phyloP scores from a whole-genome alignment of 2,113 vertebrate genomes.

The Pseudopodoces humilis region DNA sequence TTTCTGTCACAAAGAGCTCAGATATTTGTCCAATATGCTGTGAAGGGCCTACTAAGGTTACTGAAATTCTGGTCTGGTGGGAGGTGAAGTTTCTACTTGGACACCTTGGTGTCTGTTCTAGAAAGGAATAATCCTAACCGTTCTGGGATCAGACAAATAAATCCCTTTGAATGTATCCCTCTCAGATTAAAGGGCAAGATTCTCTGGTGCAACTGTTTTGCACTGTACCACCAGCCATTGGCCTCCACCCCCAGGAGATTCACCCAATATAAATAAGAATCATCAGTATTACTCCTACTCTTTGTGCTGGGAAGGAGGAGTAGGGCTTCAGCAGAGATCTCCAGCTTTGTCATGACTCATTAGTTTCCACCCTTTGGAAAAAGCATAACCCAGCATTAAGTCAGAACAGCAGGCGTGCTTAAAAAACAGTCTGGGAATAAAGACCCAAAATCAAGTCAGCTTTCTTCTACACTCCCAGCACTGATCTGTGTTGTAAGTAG shows the following conservation, averaged over 20 bases:
- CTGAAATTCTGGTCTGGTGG: background rate
- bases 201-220: constrained; percentile 31
- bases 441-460: background rate
- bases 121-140: constrained; percentile 21
- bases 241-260: constrained; percentile 43
- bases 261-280: background rate
- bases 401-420: background rate
- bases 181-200: constrained; percentile 54
- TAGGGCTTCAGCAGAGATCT: background rate
- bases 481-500: background rate
- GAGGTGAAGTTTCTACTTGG: constrained; percentile 31
- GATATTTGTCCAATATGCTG: background rate
- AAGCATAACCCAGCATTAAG: background rate
- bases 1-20: background rate
- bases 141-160: constrained; percentile 53
- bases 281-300: constrained; percentile 23
- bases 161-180: constrained; percentile 21
- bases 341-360: background rate
- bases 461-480: background rate
- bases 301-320: background rate
- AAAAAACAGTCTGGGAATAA: background rate
- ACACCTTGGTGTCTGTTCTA: constrained; percentile 14
- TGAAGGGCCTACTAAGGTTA: background rate
- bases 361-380: background rate
- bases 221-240: background rate